Percentiles rank a stretch among this genome's conserved stretches.
These are phyloP conservation scores for Pitangus sulphuratus DNA, from an alignment of 2,797 vertebrate species.

Conservation along the genomic window DNA sequence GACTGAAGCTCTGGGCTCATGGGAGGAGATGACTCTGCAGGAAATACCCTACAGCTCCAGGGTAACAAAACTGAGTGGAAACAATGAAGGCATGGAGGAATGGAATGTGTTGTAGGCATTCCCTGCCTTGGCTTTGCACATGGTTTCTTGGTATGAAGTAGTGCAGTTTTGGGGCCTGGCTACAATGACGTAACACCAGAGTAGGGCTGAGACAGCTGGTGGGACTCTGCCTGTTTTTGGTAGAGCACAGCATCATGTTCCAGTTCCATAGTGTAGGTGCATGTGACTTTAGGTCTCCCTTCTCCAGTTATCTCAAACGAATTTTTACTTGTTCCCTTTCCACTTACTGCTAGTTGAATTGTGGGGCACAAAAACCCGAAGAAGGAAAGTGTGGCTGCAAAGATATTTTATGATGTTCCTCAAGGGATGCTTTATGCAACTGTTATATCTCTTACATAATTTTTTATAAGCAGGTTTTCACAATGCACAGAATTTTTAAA, in stretches of 20 bases:
- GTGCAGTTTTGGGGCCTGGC: fast-evolving
- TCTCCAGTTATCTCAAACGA: background rate
- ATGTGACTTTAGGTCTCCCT: background rate
- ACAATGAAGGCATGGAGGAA: background rate
- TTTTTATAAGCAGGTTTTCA: background rate
- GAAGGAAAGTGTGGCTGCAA: background rate
- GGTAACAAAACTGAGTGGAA: slow-evolving; percentile 27
- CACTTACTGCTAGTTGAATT: background rate
- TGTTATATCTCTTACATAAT: background rate
- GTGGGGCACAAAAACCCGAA: background rate
- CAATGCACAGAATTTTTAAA: background rate
- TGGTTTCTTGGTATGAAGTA: background rate
- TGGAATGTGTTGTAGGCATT: background rate
- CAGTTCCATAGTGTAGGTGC: background rate
- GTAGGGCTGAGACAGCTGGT: background rate
- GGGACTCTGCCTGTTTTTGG: background rate
- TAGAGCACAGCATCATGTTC: background rate
- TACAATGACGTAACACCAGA: background rate
- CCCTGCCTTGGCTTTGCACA: background rate
- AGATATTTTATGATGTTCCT: background rate
- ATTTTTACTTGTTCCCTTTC: background rate
- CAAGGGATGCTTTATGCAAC: background rate
- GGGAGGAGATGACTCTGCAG: slow-evolving; percentile 33
- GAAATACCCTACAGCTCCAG: slow-evolving; percentile 43
- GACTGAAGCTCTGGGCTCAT: background rate